These are phyloP conservation scores for Ageneiosus marmoratus DNA, from an alignment of 2,113 vertebrate genomes.

Conservation along the genomic window DNA sequence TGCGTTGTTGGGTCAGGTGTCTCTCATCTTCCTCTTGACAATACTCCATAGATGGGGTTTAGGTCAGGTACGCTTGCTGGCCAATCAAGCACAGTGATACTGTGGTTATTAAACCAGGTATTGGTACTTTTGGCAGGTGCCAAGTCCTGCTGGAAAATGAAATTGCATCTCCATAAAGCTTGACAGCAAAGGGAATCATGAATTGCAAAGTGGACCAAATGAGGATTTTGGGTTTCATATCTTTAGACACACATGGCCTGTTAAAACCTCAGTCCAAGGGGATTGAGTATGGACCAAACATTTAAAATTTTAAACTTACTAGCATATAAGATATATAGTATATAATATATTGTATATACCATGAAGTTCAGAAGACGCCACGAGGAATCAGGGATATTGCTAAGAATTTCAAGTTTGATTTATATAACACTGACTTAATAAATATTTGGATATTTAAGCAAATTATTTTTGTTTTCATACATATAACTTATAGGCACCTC, in stretches of 20 bases:
- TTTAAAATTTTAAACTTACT: not conserved
- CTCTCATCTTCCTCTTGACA: too few relatives aligned
- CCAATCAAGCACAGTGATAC: too few relatives aligned
- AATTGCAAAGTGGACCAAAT: not conserved
- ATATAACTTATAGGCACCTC: slow-evolving; percentile 4
- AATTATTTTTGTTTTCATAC: not conserved
- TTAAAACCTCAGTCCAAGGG: not conserved
- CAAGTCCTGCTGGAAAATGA: too few relatives aligned
- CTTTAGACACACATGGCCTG: not conserved
- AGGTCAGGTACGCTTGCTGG: too few relatives aligned
- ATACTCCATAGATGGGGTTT: too few relatives aligned
- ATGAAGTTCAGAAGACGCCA: not conserved
- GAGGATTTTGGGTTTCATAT: not conserved
- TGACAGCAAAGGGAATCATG: too few relatives aligned
- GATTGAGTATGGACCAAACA: not conserved
- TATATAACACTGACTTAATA: not conserved
- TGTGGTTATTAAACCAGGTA: too few relatives aligned
- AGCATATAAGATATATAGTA: not conserved
- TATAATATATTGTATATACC: not conserved
- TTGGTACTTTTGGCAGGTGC: too few relatives aligned
- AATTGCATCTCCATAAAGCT: too few relatives aligned
- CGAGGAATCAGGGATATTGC: not conserved
- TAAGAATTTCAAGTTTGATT: not conserved
- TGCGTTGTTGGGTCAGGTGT: too few relatives aligned
- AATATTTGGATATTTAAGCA: not conserved